These are phyloP conservation scores for Netelia inedita DNA, from an alignment of 2,888 invertebrate genomes.

Conservation along the genomic window DNA sequence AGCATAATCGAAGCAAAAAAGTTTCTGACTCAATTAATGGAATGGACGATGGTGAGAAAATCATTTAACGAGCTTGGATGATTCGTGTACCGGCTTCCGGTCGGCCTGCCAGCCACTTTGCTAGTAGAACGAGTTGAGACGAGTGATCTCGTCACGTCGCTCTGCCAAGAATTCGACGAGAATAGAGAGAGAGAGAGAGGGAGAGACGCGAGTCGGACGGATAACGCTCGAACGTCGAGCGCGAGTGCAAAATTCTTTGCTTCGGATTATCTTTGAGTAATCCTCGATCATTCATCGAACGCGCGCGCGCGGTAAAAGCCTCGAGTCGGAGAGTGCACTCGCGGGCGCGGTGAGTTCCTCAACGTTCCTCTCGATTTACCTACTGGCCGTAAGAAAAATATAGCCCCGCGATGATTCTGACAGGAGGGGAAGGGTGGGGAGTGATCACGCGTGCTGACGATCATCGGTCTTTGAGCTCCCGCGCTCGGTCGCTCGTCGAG, in stretches of 20 bases:
- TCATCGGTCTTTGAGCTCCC: constrained; percentile 47
- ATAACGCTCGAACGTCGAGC: not conserved
- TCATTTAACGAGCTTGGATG: not conserved
- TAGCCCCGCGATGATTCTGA: not conserved
- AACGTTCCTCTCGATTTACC: not conserved
- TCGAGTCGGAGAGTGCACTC: not conserved
- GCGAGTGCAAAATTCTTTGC: constrained; percentile 2
- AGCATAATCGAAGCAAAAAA: constrained; percentile 25
- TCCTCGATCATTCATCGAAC: constrained; percentile 40
- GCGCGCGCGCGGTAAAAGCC: not conserved
- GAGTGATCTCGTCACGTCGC: constrained; percentile 17
- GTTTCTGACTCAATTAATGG: not conserved
- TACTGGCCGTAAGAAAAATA: not conserved
- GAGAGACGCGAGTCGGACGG: not conserved
- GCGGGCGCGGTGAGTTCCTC: constrained; percentile 18
- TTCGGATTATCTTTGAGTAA: not conserved
- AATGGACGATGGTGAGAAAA: not conserved
- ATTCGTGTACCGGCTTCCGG: not conserved
- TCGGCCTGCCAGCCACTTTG: not conserved
- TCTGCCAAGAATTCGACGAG: constrained; percentile 66
- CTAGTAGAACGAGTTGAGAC: not conserved
- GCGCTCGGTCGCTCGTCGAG: not conserved
- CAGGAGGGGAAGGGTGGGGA: not conserved
- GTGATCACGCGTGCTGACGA: constrained; percentile 8
- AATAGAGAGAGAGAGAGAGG: constrained; percentile 43